These are phyloP conservation scores for Carcharodon carcharias DNA, from an alignment of 2,797 vertebrate genomes.

Conservation along the genomic window DNA sequence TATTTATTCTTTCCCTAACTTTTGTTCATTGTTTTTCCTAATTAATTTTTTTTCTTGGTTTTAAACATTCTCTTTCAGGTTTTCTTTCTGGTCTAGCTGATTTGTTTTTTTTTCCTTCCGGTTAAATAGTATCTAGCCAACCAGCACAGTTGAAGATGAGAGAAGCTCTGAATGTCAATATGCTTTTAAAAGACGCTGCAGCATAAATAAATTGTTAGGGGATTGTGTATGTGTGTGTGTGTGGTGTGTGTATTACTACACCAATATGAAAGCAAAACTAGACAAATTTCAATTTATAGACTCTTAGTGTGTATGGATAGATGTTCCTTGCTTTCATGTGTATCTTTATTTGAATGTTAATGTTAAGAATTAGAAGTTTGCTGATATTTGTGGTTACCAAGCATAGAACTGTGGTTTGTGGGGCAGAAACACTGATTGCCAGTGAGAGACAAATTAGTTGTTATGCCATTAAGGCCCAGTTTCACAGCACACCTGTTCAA, in stretches of 20 bases:
- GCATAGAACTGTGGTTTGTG: background rate
- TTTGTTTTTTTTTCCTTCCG: background rate
- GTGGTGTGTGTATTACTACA: background rate
- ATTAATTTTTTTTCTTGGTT: background rate
- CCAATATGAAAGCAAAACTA: background rate
- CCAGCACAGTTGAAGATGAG: background rate
- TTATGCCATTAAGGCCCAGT: background rate
- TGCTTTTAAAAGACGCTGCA: background rate
- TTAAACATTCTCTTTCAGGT: background rate
- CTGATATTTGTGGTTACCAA: background rate
- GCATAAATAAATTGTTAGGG: background rate
- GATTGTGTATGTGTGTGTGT: background rate
- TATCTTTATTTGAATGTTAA: background rate
- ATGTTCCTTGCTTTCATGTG: background rate
- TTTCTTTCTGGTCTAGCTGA: background rate
- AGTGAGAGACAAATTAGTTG: background rate
- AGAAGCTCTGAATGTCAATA: background rate
- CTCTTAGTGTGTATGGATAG: background rate
- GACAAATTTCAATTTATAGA: background rate
- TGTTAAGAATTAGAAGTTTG: background rate
- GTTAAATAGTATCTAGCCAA: background rate
- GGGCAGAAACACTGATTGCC: background rate
- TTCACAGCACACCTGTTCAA: background rate
- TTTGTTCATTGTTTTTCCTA: background rate
- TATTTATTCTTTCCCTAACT: background rate